Conservation (phyloP, 2,888 invertebrate genomes). For the Anarsia innoxiella region DNA sequence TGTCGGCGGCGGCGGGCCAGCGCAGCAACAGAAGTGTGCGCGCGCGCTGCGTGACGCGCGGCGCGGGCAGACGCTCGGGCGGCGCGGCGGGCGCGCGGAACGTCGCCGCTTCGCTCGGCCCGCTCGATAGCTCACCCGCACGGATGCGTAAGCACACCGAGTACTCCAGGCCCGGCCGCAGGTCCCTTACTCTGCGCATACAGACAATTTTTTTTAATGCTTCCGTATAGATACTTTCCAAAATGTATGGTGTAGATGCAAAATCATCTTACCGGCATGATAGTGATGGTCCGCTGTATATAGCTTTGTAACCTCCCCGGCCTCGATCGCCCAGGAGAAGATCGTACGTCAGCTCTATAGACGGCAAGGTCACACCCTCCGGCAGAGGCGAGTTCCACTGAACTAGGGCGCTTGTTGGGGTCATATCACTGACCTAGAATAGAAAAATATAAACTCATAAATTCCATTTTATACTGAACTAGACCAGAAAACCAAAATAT, state of each 20-base stretch:
- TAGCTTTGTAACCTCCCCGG: slow-evolving; percentile 85
- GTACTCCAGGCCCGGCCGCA: slow-evolving; percentile 92
- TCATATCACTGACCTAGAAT: slow-evolving; percentile 86
- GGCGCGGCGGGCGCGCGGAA: slow-evolving; percentile 89
- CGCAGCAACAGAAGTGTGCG: slow-evolving; percentile 82
- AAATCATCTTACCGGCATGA: slow-evolving; percentile 76
- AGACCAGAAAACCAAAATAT: no score
- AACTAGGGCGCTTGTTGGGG: slow-evolving; percentile 88
- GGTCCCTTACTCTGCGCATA: slow-evolving; percentile 80
- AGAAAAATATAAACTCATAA: no score
- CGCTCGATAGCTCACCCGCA: slow-evolving; percentile 83
- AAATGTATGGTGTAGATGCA: no score
- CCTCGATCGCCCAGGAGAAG: slow-evolving; percentile 85
- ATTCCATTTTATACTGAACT: no score
- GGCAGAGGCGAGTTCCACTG: slow-evolving; percentile 82
- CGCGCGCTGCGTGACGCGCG: slow-evolving; percentile 81
- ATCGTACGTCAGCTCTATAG: slow-evolving; percentile 83
- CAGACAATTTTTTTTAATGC: no score
- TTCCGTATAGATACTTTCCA: no score
- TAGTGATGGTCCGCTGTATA: slow-evolving; percentile 85
- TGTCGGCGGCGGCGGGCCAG: slow-evolving; percentile 84
- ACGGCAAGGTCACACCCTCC: slow-evolving; percentile 64
- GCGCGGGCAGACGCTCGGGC: slow-evolving; percentile 83
- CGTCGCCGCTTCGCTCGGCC: slow-evolving; percentile 84
- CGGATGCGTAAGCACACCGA: slow-evolving; percentile 87